phyloP scores from a whole-genome alignment of 2,113 vertebrate genomes.

The Campylomormyrus numenius region DNA sequence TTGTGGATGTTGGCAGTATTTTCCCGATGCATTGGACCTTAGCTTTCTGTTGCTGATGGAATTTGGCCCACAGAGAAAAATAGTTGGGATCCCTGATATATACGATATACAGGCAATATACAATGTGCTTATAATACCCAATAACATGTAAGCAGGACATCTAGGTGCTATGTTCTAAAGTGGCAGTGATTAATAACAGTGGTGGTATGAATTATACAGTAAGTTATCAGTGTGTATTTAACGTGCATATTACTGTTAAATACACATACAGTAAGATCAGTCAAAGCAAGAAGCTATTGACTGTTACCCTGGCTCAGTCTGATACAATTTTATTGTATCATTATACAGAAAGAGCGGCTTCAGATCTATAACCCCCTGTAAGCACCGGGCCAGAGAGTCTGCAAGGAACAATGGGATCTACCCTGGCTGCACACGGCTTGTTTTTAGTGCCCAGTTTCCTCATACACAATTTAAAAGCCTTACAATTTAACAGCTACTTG shows the following conservation, averaged over 20 bases:
- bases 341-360: background rate
- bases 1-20: background rate
- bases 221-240: background rate
- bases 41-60: background rate
- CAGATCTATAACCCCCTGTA: background rate
- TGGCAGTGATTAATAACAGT: background rate
- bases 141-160: background rate
- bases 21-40: background rate
- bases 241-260: background rate
- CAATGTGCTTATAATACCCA: background rate
- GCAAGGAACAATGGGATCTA: background rate
- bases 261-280: background rate
- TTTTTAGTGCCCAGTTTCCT: background rate
- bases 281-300: background rate
- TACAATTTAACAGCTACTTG: background rate
- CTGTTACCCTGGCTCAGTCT: background rate
- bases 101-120: background rate
- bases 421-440: background rate
- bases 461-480: background rate
- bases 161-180: background rate
- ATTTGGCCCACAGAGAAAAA: background rate
- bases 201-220: background rate
- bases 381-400: background rate
- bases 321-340: background rate
- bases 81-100: background rate